These are phyloP conservation scores for Andrena dorsata DNA, from an alignment of 2,888 invertebrate species.

Conservation along the genomic window DNA sequence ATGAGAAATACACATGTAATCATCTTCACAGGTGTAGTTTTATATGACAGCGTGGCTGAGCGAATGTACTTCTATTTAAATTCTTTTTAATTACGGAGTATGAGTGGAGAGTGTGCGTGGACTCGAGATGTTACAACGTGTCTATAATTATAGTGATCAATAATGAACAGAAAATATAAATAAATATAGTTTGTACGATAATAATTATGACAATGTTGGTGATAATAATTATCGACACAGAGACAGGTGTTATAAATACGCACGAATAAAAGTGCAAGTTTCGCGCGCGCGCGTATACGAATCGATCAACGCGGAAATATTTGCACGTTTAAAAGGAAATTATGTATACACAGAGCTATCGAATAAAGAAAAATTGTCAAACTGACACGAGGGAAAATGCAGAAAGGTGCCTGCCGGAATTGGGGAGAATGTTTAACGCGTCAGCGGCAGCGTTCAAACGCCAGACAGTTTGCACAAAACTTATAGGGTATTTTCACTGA, in stretches of 20 bases:
- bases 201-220: slow-evolving; percentile 66
- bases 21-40: slow-evolving; percentile 61
- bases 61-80: slow-evolving; percentile 72
- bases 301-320: slow-evolving; percentile 48
- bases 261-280: slow-evolving; percentile 60
- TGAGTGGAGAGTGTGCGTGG: slow-evolving; percentile 66
- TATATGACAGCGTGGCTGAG: slow-evolving; percentile 51
- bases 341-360: slow-evolving; percentile 55
- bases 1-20: slow-evolving; percentile 74
- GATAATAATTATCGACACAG: slow-evolving; percentile 77
- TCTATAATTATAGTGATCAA: slow-evolving; percentile 78
- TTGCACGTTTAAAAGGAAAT: slow-evolving; percentile 45
- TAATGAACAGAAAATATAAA: slow-evolving; percentile 70
- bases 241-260: slow-evolving; percentile 59
- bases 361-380: slow-evolving; percentile 54
- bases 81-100: slow-evolving; percentile 70
- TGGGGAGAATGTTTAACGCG: slow-evolving; percentile 43
- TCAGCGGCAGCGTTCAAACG: slow-evolving; percentile 63
- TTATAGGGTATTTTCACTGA: slow-evolving; percentile 70
- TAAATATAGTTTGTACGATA: slow-evolving; percentile 72
- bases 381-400: slow-evolving; percentile 62
- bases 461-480: slow-evolving; percentile 67
- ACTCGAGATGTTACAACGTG: slow-evolving; percentile 67
- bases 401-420: slow-evolving; percentile 60
- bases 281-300: slow-evolving; percentile 46